These are phyloP conservation scores for Drosophila gunungcola DNA, from an alignment of 1,140 invertebrate genomes.

Conservation along the genomic window DNA sequence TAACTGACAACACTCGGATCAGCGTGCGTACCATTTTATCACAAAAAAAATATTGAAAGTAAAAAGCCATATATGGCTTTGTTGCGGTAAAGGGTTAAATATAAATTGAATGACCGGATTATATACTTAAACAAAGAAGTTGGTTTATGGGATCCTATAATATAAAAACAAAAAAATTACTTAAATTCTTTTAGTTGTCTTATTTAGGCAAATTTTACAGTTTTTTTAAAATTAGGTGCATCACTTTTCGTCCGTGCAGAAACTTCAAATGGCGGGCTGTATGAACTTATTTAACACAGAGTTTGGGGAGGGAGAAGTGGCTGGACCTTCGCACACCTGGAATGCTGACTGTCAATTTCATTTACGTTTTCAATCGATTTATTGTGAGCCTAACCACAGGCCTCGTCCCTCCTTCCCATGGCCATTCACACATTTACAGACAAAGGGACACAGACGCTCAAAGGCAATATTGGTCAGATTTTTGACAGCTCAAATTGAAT, in stretches of 20 bases:
- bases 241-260: background rate
- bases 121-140: too few species aligned
- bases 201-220: too few species aligned
- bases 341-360: constrained; percentile 78
- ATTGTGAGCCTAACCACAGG: constrained; percentile 59
- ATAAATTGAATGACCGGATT: too few species aligned
- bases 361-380: constrained; percentile 81
- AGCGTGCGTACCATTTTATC: too few species aligned
- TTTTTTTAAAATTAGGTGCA: background rate
- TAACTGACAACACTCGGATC: too few species aligned
- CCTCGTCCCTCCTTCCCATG: constrained; percentile 24
- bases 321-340: constrained; percentile 50
- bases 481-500: constrained; percentile 82
- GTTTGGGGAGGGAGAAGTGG: constrained; percentile 15
- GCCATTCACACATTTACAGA: constrained; percentile 31
- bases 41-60: too few species aligned
- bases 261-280: constrained; percentile 55
- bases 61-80: too few species aligned
- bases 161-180: too few species aligned
- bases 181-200: too few species aligned
- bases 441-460: constrained; percentile 35
- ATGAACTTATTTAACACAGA: constrained; percentile 41
- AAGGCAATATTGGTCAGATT: constrained; percentile 82
- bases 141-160: too few species aligned
- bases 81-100: too few species aligned